These are phyloP conservation scores for Craniophora ligustri DNA, from an alignment of 2,888 invertebrate species.

Conservation along the genomic window DNA sequence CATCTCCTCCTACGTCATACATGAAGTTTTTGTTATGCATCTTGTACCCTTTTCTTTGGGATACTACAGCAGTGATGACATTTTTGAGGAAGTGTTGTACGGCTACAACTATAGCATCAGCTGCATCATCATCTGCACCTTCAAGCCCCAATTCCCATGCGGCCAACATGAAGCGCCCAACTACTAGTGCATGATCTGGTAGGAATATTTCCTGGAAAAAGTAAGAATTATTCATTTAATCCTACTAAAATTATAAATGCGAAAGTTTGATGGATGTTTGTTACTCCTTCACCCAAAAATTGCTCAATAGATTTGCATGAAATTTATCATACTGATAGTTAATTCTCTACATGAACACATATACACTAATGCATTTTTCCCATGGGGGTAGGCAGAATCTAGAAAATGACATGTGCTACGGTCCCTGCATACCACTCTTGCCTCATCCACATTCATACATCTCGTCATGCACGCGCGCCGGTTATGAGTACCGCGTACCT, in stretches of 20 bases:
- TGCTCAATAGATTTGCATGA: too few relatives aligned
- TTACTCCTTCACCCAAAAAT: too few relatives aligned
- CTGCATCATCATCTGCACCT: slow-evolving; percentile 94
- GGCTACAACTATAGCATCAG: slow-evolving; percentile 94
- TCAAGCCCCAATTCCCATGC: slow-evolving; percentile 97
- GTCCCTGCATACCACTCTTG: too few relatives aligned
- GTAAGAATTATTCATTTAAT: not conserved
- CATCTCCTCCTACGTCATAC: slow-evolving; percentile 93
- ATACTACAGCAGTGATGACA: slow-evolving; percentile 92
- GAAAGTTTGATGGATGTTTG: not conserved
- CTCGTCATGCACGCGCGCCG: too few relatives aligned
- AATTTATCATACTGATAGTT: too few relatives aligned
- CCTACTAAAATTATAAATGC: not conserved
- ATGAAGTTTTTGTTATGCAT: slow-evolving; percentile 92
- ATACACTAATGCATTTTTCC: too few relatives aligned
- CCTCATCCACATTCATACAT: too few relatives aligned
- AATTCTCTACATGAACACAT: too few relatives aligned
- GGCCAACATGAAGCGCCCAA: slow-evolving; percentile 94
- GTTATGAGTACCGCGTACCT: too few relatives aligned
- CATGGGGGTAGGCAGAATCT: too few relatives aligned
- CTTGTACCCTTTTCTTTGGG: slow-evolving; percentile 94
- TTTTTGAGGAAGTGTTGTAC: slow-evolving; percentile 94
- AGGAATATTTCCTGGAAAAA: slow-evolving; percentile 91
- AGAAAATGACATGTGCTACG: too few relatives aligned
- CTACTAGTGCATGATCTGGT: slow-evolving; percentile 94